Evolutionary conservation across 2,797 vertebrate species (phyloP).

Genomic region (Pangasius djambal): DNA sequence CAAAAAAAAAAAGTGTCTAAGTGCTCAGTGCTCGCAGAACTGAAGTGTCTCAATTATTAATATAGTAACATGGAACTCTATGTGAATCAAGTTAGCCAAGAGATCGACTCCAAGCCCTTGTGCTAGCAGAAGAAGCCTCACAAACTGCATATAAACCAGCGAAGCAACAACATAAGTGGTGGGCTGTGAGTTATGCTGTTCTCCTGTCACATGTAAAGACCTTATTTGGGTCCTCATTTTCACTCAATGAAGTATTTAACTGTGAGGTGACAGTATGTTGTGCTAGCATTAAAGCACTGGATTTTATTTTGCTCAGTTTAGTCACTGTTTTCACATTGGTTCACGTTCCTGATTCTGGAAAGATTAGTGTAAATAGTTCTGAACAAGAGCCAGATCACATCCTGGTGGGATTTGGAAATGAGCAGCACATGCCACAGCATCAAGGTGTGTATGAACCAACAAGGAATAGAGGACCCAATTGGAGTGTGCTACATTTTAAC

Average conservation of each 20-base stretch:
- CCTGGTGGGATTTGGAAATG: neutral
- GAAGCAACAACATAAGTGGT: constrained; percentile 11
- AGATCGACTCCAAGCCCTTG: neutral
- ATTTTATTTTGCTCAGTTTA: neutral
- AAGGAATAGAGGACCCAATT: neutral
- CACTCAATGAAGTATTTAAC: neutral
- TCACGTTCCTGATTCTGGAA: neutral
- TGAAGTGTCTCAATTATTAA: neutral
- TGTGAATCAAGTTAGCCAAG: neutral
- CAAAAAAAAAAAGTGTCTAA: neutral
- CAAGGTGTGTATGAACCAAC: neutral
- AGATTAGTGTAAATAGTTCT: neutral
- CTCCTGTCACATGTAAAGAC: neutral
- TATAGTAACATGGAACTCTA: neutral
- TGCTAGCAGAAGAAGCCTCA: neutral
- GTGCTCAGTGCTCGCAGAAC: neutral
- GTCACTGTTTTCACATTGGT: neutral
- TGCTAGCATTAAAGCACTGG: neutral
- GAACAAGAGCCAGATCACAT: neutral
- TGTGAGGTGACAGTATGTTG: neutral
- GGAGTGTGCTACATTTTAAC: neutral
- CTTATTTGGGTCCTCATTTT: neutral
- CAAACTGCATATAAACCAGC: neutral
- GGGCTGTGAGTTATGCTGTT: neutral
- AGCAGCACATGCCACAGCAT: neutral